Evolutionary conservation across 2,113 vertebrate species (phyloP).

Genomic region (Pluvialis apricaria): DNA sequence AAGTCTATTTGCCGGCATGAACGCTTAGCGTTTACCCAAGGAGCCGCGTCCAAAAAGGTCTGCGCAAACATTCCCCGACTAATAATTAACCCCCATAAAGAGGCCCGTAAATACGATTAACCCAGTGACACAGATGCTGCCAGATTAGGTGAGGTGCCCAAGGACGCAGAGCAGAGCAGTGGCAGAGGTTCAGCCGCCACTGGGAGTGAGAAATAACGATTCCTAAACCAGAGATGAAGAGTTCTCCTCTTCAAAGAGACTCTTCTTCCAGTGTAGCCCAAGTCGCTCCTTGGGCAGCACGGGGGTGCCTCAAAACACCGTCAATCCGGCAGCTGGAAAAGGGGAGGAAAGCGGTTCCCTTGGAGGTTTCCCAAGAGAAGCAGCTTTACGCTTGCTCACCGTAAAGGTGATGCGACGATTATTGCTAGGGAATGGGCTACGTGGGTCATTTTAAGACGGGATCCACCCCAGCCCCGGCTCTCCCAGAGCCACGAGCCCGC

Average conservation of each 20-base stretch:
- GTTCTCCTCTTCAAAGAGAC: background rate
- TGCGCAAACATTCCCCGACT: background rate
- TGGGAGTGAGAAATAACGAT: background rate
- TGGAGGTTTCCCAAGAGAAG: background rate
- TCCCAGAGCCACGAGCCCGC: rapidly evolving
- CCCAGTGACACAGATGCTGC: background rate
- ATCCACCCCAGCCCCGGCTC: background rate
- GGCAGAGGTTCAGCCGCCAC: background rate
- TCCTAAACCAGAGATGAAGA: background rate
- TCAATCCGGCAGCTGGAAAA: background rate
- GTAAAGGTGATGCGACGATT: rapidly evolving
- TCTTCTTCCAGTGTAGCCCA: background rate
- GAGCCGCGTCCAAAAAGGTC: background rate
- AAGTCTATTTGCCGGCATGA: rapidly evolving
- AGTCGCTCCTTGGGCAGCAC: background rate
- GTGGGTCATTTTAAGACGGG: background rate
- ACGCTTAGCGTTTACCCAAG: rapidly evolving
- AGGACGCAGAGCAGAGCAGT: background rate
- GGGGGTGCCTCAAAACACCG: rapidly evolving
- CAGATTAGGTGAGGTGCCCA: background rate
- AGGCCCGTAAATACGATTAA: background rate
- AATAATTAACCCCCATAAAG: constrained; percentile 27
- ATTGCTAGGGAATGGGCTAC: background rate
- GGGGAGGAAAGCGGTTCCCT: background rate
- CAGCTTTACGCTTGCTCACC: background rate